A percentile compares a stretch with the other conserved stretches of the same genome.
phyloP scores from a whole-genome alignment of 2,113 vertebrate species.

The Macroglossus sobrinus region DNA sequence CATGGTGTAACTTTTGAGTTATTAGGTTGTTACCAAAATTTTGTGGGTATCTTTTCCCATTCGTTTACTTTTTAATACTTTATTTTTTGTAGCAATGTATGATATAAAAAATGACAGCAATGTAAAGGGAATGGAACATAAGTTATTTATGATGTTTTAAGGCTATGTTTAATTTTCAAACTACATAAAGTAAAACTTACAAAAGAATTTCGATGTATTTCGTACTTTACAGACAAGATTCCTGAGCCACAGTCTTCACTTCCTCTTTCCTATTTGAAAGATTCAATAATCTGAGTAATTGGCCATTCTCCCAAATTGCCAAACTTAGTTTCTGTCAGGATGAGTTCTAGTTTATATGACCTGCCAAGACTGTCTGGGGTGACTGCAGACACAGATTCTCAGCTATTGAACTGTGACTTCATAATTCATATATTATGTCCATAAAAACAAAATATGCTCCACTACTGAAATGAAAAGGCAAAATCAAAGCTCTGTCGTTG shows the following conservation, averaged over 20 bases:
- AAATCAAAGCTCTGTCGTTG: conserved; percentile 28
- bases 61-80: neutral
- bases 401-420: neutral
- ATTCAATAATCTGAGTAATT: neutral
- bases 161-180: neutral
- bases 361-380: too few species aligned
- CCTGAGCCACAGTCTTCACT: neutral
- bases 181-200: neutral
- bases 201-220: neutral
- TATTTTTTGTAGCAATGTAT: neutral
- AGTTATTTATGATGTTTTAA: neutral
- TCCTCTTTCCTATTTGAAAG: neutral
- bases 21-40: neutral
- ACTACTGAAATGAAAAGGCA: conserved; percentile 11
- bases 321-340: too few species aligned
- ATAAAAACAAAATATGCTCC: neutral
- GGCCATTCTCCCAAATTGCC: neutral
- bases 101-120: too few species aligned
- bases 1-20: neutral
- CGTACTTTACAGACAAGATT: neutral
- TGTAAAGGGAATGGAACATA: too few species aligned
- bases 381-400: neutral
- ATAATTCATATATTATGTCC: neutral
- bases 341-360: too few species aligned
- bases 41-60: neutral